phyloP scores from a whole-genome alignment of 2,797 vertebrate species.

The Dendrocincla fuliginosa region DNA sequence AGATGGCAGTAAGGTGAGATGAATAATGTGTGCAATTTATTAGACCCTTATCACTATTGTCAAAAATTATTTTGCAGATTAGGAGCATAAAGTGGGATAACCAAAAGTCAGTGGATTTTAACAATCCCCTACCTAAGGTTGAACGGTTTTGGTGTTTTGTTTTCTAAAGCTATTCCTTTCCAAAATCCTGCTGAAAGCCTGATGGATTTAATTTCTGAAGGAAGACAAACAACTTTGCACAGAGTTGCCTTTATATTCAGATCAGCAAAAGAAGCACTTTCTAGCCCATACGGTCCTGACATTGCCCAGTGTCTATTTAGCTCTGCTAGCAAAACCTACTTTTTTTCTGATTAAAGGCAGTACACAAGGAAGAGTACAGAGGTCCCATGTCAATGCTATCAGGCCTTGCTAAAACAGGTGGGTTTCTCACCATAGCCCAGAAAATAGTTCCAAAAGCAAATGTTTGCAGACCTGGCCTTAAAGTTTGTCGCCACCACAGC shows the following conservation, averaged over 20 bases:
- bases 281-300: fast-evolving
- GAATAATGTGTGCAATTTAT: neutral
- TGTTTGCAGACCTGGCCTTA: neutral
- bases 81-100: neutral
- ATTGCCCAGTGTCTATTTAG: neutral
- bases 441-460: neutral
- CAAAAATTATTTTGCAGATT: neutral
- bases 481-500: too few species aligned
- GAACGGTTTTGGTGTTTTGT: neutral
- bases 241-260: neutral
- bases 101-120: neutral
- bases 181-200: neutral
- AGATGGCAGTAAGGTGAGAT: neutral
- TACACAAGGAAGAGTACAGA: neutral
- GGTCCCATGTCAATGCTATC: neutral
- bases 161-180: neutral
- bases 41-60: neutral
- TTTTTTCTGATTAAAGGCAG: neutral
- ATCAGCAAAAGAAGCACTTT: neutral
- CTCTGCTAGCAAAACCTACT: neutral
- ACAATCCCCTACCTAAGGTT: neutral
- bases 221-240: neutral
- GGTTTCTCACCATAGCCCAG: neutral
- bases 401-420: neutral
- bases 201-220: neutral